A percentile compares a stretch with the other conserved stretches of the same genome.
Evolutionary conservation across 2,113 vertebrate genomes (phyloP).

Genomic region (Oryzias curvinotus): DNA sequence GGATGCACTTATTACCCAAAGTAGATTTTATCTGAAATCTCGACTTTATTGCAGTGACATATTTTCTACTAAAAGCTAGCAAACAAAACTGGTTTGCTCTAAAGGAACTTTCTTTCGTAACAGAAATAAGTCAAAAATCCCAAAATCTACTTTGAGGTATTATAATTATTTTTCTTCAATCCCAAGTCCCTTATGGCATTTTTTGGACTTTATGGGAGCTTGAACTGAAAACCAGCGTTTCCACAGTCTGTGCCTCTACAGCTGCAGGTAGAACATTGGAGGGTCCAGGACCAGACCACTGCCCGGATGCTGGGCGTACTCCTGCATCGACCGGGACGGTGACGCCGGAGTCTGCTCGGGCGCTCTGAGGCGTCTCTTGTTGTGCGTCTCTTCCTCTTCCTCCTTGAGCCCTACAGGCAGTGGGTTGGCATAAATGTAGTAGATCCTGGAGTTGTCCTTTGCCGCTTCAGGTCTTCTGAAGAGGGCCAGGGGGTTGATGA

Average conservation of each 20-base stretch:
- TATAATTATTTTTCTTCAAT: too few relatives aligned
- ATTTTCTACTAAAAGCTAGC: too few relatives aligned
- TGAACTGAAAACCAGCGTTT: too few relatives aligned
- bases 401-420: slow-evolving; percentile 67
- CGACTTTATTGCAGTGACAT: too few relatives aligned
- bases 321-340: slow-evolving; percentile 27
- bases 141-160: too few relatives aligned
- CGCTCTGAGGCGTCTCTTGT: neutral
- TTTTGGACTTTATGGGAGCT: too few relatives aligned
- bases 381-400: slow-evolving; percentile 37
- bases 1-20: too few relatives aligned
- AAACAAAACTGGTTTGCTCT: too few relatives aligned
- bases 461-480: slow-evolving; percentile 53
- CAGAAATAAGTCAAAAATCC: too few relatives aligned
- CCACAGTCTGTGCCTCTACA: slow-evolving; percentile 38
- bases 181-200: too few relatives aligned
- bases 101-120: too few relatives aligned
- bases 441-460: slow-evolving; percentile 71
- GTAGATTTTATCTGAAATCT: too few relatives aligned
- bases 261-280: slow-evolving; percentile 77
- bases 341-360: slow-evolving; percentile 2
- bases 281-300: slow-evolving; percentile 69
- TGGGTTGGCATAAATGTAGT: slow-evolving; percentile 80
- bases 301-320: slow-evolving; percentile 48
- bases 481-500: slow-evolving; percentile 63